Conservation (phyloP, 1,140 invertebrate species). For the Drosophila kurseongensis region DNA sequence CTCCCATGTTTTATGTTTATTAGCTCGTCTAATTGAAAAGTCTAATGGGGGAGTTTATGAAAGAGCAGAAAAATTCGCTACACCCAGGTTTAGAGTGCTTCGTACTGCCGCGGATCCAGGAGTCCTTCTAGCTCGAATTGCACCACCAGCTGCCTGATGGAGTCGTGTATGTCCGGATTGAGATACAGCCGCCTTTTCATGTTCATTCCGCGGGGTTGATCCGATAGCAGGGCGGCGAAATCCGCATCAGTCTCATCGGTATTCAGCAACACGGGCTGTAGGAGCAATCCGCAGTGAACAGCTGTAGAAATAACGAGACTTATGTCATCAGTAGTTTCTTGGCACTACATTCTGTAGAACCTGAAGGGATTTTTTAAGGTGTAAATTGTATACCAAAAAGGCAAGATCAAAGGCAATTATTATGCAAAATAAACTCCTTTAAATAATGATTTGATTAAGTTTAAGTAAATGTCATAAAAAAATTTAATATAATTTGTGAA, state of each 20-base stretch:
- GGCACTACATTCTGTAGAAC: no score
- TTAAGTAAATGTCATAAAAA: no score
- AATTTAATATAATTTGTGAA: no score
- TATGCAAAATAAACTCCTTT: no score
- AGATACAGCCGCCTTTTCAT: conserved; percentile 62
- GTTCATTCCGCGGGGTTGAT: conserved; percentile 45
- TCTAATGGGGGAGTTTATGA: conserved; percentile 32
- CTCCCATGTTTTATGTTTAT: conserved; percentile 70
- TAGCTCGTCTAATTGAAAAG: conserved; percentile 75
- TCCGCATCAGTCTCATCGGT: conserved; percentile 67
- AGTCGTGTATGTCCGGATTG: conserved; percentile 51
- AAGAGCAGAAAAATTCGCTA: conserved; percentile 11
- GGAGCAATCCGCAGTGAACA: conserved; percentile 54
- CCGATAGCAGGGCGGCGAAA: conserved; percentile 55
- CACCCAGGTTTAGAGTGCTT: conserved; percentile 7
- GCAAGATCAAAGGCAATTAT: no score
- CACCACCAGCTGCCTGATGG: conserved; percentile 41
- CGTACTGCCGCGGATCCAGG: conserved; percentile 46
- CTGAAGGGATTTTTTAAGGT: no score
- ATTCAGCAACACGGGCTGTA: conserved; percentile 62
- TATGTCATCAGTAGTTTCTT: neutral
- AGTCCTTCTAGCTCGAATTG: conserved; percentile 64
- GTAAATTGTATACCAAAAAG: no score
- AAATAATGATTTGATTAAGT: no score
- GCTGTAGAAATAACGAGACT: conserved; percentile 29